phyloP scores from a whole-genome alignment of 1,140 invertebrate genomes.

The Hormaphis cornu region DNA sequence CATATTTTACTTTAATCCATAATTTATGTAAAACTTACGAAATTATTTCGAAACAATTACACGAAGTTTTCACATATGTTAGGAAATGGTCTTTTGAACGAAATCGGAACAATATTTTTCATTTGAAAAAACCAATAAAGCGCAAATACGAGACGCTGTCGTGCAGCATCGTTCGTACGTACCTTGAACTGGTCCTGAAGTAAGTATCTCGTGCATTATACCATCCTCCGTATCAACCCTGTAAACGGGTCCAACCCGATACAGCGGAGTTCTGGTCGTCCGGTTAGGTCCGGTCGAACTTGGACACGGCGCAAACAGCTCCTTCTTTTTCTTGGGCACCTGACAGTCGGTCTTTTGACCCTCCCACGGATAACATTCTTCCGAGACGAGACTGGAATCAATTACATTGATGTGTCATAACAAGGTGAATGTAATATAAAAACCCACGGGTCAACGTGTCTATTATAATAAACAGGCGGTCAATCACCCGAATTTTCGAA shows the following conservation, averaged over 20 bases:
- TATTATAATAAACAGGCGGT: not conserved
- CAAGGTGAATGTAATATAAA: too few relatives aligned
- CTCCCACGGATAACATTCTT: slow-evolving; percentile 70
- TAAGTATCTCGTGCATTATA: slow-evolving; percentile 84
- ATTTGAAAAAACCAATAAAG: too few relatives aligned
- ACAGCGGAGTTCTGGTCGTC: slow-evolving; percentile 48
- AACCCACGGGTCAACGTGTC: too few relatives aligned
- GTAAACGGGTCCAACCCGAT: slow-evolving; percentile 77
- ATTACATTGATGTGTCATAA: too few relatives aligned
- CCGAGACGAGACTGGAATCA: slow-evolving; percentile 59
- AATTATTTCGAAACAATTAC: too few relatives aligned
- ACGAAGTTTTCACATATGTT: too few relatives aligned
- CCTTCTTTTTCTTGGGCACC: slow-evolving; percentile 43
- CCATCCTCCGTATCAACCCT: slow-evolving; percentile 64
- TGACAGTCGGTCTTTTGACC: slow-evolving; percentile 52
- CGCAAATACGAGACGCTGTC: too few relatives aligned
- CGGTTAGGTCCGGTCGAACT: slow-evolving; percentile 46
- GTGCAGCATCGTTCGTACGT: too few relatives aligned
- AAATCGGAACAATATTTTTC: too few relatives aligned
- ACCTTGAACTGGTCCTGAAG: slow-evolving; percentile 92
- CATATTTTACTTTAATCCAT: too few relatives aligned
- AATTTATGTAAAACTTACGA: too few relatives aligned
- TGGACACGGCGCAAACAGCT: slow-evolving; percentile 42
- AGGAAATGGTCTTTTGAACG: too few relatives aligned
- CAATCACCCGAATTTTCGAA: slow-evolving; percentile 68